A percentile compares a stretch with the other conserved stretches of the same genome.
Evolutionary conservation across 2,888 invertebrate genomes (phyloP).

Genomic region (Peribatodes rhomboidaria): DNA sequence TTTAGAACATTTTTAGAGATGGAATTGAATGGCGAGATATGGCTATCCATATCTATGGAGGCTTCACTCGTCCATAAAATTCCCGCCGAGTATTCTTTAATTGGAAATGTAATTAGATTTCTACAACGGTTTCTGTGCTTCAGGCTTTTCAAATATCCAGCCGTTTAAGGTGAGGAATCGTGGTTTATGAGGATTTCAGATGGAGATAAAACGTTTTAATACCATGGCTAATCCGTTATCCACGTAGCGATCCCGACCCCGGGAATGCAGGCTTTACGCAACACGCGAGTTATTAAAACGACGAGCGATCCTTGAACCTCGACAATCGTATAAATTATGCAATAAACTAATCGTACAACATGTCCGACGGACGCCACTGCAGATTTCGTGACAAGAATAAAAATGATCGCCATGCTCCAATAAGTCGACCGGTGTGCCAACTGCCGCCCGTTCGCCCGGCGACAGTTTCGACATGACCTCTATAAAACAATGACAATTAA

Average conservation of each 20-base stretch:
- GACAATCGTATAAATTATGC: constrained; percentile 67
- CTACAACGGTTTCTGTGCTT: constrained; percentile 20
- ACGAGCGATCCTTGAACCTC: constrained; percentile 64
- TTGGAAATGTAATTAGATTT: constrained; percentile 27
- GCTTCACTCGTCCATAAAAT: constrained; percentile 9
- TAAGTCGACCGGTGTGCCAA: constrained; percentile 79
- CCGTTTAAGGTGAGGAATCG: constrained; percentile 44
- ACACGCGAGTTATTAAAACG: constrained; percentile 48
- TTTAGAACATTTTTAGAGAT: constrained; percentile 55
- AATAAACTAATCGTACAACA: constrained; percentile 70
- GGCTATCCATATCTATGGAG: background rate
- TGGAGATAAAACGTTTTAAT: constrained; percentile 50
- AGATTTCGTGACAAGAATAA: constrained; percentile 77
- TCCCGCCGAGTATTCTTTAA: constrained; percentile 3
- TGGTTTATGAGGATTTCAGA: constrained; percentile 46
- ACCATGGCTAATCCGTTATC: constrained; percentile 50
- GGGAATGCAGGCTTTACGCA: constrained; percentile 41
- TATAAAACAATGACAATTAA: constrained; percentile 77
- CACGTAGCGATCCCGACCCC: constrained; percentile 45
- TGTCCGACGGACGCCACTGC: constrained; percentile 63
- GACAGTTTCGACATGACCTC: constrained; percentile 77
- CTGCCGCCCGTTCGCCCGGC: constrained; percentile 55
- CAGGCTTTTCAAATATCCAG: constrained; percentile 40
- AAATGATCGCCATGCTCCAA: constrained; percentile 80
- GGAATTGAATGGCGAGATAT: constrained; percentile 14